Conservation (phyloP, 2,797 vertebrate species). For the Limosa lapponica region DNA sequence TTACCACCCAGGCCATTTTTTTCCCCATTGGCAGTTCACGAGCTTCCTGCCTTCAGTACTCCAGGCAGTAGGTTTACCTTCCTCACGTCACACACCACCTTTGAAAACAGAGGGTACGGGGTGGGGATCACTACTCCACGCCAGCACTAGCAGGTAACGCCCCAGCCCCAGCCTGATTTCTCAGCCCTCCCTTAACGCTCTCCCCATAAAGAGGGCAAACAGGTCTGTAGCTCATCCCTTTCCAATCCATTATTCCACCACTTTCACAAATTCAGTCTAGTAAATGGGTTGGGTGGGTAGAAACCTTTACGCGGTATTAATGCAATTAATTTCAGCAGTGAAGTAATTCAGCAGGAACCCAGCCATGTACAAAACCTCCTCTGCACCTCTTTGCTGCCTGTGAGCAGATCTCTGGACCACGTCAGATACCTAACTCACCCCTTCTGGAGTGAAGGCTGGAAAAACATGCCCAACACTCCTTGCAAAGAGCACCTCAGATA, state of each 20-base stretch:
- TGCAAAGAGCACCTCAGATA: background rate
- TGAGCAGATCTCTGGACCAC: background rate
- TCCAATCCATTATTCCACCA: background rate
- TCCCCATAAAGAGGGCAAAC: background rate
- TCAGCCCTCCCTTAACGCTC: background rate
- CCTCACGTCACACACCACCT: background rate
- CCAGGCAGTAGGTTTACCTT: background rate
- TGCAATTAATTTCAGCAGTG: background rate
- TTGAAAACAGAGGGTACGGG: background rate
- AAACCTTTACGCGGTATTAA: background rate
- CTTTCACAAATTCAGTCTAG: background rate
- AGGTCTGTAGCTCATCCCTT: background rate
- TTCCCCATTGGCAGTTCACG: accelerated
- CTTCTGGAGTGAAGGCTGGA: background rate
- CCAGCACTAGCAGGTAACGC: background rate
- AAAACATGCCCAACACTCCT: background rate
- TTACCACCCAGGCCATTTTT: background rate
- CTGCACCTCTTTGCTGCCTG: background rate
- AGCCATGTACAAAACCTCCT: accelerated
- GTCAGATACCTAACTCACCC: background rate
- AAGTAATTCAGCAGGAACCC: background rate
- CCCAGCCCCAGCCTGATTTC: background rate
- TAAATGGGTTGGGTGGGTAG: background rate
- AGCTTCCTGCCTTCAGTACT: background rate
- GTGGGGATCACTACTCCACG: background rate